A percentile compares a stretch with the other conserved stretches of the same genome.
Conservation (phyloP, 2,888 invertebrate species). For the Aproaerema taeniolella region DNA sequence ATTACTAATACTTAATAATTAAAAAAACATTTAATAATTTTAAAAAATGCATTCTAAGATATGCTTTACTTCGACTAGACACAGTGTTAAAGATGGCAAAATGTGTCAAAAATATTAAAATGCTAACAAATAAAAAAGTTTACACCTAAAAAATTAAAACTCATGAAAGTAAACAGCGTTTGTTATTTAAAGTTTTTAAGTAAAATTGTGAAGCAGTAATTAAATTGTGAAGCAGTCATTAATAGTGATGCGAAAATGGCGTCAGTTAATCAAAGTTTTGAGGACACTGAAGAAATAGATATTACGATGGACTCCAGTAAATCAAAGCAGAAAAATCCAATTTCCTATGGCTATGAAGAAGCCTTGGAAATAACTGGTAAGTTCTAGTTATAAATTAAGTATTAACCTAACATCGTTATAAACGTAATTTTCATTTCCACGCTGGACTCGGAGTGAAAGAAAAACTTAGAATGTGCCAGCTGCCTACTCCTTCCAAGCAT, state of each 20-base stretch:
- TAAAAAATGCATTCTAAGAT: no score
- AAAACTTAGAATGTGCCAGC: neutral
- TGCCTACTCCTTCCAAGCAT: neutral
- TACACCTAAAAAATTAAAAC: neutral
- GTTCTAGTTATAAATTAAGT: neutral
- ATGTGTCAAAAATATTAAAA: neutral
- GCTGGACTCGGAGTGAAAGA: neutral
- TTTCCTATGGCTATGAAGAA: constrained; percentile 26
- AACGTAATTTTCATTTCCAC: neutral
- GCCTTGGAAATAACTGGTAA: constrained; percentile 29
- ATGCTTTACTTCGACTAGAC: neutral
- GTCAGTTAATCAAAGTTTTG: constrained; percentile 21
- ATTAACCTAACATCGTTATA: no score
- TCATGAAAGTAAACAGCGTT: neutral
- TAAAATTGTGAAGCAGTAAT: neutral
- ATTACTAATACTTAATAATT: no score
- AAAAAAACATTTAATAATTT: no score
- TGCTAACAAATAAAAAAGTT: neutral
- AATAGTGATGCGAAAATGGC: constrained; percentile 17
- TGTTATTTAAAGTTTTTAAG: neutral
- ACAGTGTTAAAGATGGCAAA: neutral
- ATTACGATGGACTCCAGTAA: constrained; percentile 13
- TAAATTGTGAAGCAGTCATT: neutral
- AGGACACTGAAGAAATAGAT: constrained; percentile 20
- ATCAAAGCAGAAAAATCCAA: neutral